Evolutionary conservation across 2,797 vertebrate species (phyloP), one percentile per base, ranked within the genome.

Genomic region (Tamandua tetradactyla): DNA sequence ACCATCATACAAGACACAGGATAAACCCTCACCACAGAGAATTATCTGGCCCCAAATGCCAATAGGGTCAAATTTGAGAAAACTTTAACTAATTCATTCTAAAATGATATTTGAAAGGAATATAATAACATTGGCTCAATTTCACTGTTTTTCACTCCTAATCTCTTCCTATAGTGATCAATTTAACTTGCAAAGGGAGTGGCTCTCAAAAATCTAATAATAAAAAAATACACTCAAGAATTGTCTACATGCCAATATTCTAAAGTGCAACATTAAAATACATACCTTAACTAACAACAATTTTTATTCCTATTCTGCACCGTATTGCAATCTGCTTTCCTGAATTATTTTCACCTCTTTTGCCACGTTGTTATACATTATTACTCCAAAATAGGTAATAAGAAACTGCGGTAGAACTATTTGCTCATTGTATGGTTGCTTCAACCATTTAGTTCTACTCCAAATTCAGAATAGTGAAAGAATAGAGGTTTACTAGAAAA

Each of bases 401-500:
- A 75, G 0, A 92, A 55, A 78, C n/a, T 4, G 0, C 68, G 44
- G 1, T 40, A 62, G 47, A 89, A 76, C 76, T 20, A 64, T 2
- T 83, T 83, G 13, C 40, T 83, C 4, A 91, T 32, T 80, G 37
- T 57, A 22, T 55, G 13, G 4, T 71, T 25, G 7, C 40, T 91
- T 94, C 25, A 55, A 32, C 2, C 22, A 35, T 75, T 44, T 62
- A 30, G 0, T 23, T 59, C 69, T 69, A 69, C 64, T 87, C 17
- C 7, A 62, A 94, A 42, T 89, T 1, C 0, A 62, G 23, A 85
- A 71, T 3, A 3, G 2, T n/a, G 14, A 7, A 75, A 27, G 7
- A 68, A 52, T 35, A n/a, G 5, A 32, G 2, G 2, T 32, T 6
- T 13, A 15, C 0, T 32, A 11, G 27, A n/a, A 44, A n/a, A 12